These are phyloP conservation scores for Willowsia nigromaculata DNA, from an alignment of 2,888 invertebrate species.

Conservation along the genomic window DNA sequence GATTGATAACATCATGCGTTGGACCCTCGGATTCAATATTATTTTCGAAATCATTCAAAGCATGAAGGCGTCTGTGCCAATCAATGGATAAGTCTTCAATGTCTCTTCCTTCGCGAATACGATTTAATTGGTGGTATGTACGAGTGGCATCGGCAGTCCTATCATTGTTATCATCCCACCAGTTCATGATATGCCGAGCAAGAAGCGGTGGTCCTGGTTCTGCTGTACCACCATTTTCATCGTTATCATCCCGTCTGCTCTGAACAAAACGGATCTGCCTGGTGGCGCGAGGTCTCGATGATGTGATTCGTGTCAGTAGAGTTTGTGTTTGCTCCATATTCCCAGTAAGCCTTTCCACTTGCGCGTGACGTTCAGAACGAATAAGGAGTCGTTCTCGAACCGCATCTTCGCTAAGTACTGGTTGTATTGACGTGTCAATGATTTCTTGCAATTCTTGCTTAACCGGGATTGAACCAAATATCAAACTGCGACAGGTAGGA, in stretches of 20 bases:
- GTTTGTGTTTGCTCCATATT: constrained; percentile 21
- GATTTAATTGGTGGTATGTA: too few species aligned
- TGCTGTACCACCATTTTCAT: neutral
- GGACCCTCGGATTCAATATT: neutral
- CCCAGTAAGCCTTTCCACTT: neutral
- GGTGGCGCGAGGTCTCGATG: neutral
- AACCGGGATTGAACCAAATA: neutral
- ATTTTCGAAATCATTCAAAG: neutral
- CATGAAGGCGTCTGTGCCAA: neutral
- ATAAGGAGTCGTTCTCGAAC: constrained; percentile 43
- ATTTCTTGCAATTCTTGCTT: constrained; percentile 1
- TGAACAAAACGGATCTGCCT: neutral
- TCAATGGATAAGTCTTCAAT: neutral
- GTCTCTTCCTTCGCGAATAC: neutral
- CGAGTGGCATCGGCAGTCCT: neutral
- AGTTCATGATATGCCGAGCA: constrained; percentile 23
- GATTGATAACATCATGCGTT: neutral
- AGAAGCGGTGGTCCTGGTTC: neutral
- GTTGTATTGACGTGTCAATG: constrained; percentile 15
- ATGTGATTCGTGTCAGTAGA: neutral
- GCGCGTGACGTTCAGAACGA: constrained; percentile 15
- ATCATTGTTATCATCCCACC: constrained; percentile 44
- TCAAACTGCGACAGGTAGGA: constrained; percentile 65
- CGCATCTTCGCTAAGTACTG: neutral
- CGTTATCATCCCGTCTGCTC: neutral